These are phyloP conservation scores for Acrobasis suavella DNA, from an alignment of 2,888 invertebrate species.

Conservation along the genomic window DNA sequence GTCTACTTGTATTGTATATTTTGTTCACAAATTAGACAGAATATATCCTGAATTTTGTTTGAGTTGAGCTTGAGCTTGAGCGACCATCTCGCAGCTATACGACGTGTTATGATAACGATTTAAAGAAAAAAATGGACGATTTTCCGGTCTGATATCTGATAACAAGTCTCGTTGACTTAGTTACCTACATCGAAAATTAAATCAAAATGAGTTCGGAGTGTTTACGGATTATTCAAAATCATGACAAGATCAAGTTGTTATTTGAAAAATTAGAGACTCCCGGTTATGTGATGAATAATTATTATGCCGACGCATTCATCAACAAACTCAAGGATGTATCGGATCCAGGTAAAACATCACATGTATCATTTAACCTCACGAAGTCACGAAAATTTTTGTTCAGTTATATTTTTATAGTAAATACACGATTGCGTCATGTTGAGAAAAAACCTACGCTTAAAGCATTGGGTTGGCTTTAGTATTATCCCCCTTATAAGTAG, in stretches of 20 bases:
- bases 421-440: too few species aligned
- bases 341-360: slow-evolving; percentile 66
- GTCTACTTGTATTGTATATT: too few species aligned
- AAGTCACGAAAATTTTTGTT: too few species aligned
- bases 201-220: background rate
- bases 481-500: too few species aligned
- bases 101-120: background rate
- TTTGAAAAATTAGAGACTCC: slow-evolving; percentile 72
- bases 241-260: slow-evolving; percentile 80
- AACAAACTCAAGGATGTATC: slow-evolving; percentile 81
- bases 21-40: too few species aligned
- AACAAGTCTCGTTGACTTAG: background rate
- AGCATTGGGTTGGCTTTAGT: too few species aligned
- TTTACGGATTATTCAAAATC: slow-evolving; percentile 38
- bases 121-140: background rate
- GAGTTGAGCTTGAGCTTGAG: background rate
- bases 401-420: too few species aligned
- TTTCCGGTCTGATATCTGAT: background rate
- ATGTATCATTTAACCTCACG: background rate
- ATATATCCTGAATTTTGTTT: too few species aligned
- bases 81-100: background rate
- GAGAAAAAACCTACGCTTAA: too few species aligned
- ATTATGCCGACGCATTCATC: slow-evolving; percentile 85
- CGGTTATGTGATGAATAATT: slow-evolving; percentile 83
- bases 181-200: background rate